phyloP scores from a whole-genome alignment of 2,888 invertebrate genomes.

The Sarcophaga subvicina region DNA sequence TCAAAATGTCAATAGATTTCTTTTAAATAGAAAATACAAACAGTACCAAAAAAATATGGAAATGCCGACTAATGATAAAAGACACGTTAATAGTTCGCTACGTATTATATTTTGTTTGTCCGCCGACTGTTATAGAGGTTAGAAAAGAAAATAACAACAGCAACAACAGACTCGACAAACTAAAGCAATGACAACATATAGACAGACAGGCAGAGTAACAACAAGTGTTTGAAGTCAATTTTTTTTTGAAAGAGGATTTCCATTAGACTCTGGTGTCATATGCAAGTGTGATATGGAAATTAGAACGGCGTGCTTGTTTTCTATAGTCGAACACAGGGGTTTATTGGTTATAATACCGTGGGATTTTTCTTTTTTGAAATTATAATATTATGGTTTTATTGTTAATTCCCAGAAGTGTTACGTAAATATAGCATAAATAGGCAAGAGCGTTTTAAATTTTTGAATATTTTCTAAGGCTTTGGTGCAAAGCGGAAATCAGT shows the following conservation, averaged over 20 bases:
- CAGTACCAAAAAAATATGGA: neutral
- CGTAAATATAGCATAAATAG: neutral
- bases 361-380: neutral
- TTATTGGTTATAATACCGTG: conserved; percentile 16
- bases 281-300: neutral
- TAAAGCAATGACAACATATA: neutral
- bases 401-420: neutral
- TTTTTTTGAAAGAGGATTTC: conserved; percentile 22
- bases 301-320: neutral
- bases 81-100: conserved; percentile 40
- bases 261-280: neutral
- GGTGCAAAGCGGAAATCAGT: neutral
- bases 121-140: neutral
- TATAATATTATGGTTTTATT: neutral
- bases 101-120: conserved; percentile 14
- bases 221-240: conserved; percentile 25
- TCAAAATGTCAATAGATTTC: conserved; percentile 57
- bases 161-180: neutral
- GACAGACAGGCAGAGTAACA: conserved; percentile 10
- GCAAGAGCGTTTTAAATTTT: neutral
- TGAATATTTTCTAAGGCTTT: neutral
- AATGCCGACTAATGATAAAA: conserved; percentile 53
- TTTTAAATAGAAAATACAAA: conserved; percentile 35
- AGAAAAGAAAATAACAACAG: neutral
- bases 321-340: neutral